phyloP scores from a whole-genome alignment of 2,113 vertebrate species.

The Eudyptes chrysolophus region DNA sequence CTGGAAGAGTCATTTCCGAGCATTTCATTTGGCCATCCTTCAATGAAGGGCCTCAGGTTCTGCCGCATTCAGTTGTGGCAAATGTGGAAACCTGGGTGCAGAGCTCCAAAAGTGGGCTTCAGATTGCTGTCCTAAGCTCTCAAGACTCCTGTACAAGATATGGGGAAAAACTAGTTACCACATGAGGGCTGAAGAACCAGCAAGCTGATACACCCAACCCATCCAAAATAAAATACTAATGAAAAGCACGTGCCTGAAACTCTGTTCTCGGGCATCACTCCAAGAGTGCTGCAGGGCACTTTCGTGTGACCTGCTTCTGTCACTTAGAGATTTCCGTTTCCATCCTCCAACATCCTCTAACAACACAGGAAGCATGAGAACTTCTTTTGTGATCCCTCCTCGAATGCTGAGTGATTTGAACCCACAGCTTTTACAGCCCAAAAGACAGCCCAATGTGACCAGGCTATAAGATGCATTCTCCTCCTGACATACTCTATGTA shows the following conservation, averaged over 20 bases:
- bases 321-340: not conserved
- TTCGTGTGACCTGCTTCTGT: not conserved
- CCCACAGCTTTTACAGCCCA: not conserved
- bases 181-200: not conserved
- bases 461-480: not conserved
- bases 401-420: not conserved
- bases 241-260: not conserved
- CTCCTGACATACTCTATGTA: not conserved
- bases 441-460: not conserved
- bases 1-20: not conserved
- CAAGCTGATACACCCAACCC: not conserved
- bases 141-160: not conserved
- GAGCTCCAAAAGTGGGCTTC: not conserved
- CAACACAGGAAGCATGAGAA: not conserved
- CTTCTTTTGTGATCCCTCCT: not conserved
- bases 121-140: not conserved
- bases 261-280: not conserved
- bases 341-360: not conserved
- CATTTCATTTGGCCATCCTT: not conserved
- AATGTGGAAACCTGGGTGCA: not conserved
- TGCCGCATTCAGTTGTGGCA: fast-evolving
- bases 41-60: not conserved
- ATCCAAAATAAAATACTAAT: not conserved
- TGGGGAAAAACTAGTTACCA: not conserved
- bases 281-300: not conserved